Conservation (phyloP, 2,888 invertebrate species). For the Lathronympha strigana region DNA sequence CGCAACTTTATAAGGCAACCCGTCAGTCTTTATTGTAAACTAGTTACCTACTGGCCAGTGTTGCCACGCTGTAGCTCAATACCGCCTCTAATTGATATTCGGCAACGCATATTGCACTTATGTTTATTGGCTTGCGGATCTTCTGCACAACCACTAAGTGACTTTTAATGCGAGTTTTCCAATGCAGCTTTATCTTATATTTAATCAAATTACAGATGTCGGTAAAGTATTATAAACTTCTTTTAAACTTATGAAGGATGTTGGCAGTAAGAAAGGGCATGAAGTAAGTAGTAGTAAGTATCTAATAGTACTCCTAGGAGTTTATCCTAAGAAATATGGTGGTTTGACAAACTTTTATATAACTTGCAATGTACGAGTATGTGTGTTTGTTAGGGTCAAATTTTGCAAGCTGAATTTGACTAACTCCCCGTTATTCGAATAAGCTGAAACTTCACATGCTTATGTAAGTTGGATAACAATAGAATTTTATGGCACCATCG, state of each 20-base stretch:
- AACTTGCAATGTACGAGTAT: too few species aligned
- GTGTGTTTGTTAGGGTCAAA: too few species aligned
- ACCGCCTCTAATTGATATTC: slow-evolving; percentile 34
- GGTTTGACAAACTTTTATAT: too few species aligned
- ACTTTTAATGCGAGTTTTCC: slow-evolving; percentile 5
- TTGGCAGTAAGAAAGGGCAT: neutral
- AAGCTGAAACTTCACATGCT: too few species aligned
- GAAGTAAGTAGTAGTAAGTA: too few species aligned
- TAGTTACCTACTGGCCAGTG: neutral
- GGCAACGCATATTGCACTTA: slow-evolving; percentile 31
- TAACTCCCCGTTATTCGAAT: too few species aligned
- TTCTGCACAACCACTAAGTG: slow-evolving; percentile 16
- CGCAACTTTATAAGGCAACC: neutral
- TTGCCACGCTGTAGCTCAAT: slow-evolving; percentile 19
- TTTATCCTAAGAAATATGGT: too few species aligned
- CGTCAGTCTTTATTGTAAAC: neutral
- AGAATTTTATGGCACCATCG: too few species aligned
- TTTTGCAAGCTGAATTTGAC: too few species aligned
- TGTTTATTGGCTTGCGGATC: slow-evolving; percentile 19
- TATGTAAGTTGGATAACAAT: too few species aligned
- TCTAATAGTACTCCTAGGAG: too few species aligned
- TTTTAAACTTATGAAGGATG: neutral
- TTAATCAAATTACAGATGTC: neutral
- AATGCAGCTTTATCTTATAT: neutral
- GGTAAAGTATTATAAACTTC: neutral